These are phyloP conservation scores for Manis javanica DNA, from an alignment of 2,797 vertebrate species.

Conservation along the genomic window DNA sequence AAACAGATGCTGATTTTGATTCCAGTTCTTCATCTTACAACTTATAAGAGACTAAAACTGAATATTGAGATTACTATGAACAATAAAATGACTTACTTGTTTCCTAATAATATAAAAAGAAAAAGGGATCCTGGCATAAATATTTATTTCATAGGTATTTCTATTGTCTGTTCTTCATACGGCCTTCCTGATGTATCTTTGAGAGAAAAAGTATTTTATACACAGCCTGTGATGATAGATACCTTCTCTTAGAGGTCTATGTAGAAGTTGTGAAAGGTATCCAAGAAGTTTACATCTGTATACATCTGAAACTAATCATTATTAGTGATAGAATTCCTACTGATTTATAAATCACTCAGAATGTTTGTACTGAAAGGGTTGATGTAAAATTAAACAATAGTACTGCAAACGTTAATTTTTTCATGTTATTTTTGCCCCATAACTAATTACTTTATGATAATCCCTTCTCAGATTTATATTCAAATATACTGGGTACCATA, in stretches of 20 bases:
- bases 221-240: not conserved
- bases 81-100: not conserved
- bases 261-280: not conserved
- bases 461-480: conserved; percentile 51
- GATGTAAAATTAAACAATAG: not conserved
- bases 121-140: not conserved
- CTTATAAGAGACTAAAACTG: not conserved
- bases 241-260: not conserved
- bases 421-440: not conserved
- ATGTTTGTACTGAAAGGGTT: not conserved
- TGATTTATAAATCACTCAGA: not conserved
- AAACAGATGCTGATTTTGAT: not conserved
- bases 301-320: not conserved
- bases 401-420: conserved; percentile 19
- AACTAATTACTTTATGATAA: conserved; percentile 11
- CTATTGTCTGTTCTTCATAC: not conserved
- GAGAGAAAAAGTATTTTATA: not conserved
- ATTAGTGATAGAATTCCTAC: not conserved
- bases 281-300: not conserved
- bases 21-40: not conserved
- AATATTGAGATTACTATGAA: not conserved
- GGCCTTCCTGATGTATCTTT: not conserved
- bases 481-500: not conserved
- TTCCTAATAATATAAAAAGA: not conserved
- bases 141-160: not conserved